Percentiles rank a stretch among this genome's conserved stretches.
phyloP scores from a whole-genome alignment of 2,888 invertebrate species.

The Ernsta delagoae region DNA sequence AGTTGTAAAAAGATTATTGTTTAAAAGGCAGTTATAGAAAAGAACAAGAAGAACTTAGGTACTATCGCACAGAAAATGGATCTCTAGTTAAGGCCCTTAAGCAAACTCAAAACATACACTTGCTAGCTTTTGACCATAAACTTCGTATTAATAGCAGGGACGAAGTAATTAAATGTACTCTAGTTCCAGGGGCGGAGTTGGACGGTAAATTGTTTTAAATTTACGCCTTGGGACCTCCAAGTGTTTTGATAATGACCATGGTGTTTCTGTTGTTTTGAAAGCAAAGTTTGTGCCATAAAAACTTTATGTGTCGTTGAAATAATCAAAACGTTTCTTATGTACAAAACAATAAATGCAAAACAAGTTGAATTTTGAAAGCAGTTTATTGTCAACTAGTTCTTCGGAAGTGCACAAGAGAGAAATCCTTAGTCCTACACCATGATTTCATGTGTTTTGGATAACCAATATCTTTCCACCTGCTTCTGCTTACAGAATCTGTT shows the following conservation, averaged over 20 bases:
- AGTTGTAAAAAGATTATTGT: no score
- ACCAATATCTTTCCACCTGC: no score
- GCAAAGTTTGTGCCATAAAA: constrained; percentile 23
- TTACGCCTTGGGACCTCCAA: constrained; percentile 24
- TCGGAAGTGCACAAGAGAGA: no score
- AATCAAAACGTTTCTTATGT: neutral
- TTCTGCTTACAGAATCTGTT: no score
- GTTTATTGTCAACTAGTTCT: neutral
- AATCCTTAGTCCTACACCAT: no score
- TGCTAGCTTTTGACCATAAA: constrained; percentile 17
- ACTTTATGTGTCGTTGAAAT: neutral
- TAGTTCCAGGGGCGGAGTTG: constrained; percentile 30
- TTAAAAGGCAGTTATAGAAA: no score
- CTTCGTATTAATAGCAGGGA: constrained; percentile 28
- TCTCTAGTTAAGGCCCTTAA: no score
- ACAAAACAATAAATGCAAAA: neutral
- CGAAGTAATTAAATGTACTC: constrained; percentile 28
- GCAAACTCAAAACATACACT: no score
- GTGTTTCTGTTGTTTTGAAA: constrained; percentile 9
- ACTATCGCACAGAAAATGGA: no score
- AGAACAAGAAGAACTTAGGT: no score
- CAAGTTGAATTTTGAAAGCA: neutral
- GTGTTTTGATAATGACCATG: constrained; percentile 31
- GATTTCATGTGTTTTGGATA: no score
- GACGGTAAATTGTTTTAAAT: constrained; percentile 35